These are phyloP conservation scores for Glaucidium brasilianum DNA, from an alignment of 2,113 vertebrate genomes.

Conservation along the genomic window DNA sequence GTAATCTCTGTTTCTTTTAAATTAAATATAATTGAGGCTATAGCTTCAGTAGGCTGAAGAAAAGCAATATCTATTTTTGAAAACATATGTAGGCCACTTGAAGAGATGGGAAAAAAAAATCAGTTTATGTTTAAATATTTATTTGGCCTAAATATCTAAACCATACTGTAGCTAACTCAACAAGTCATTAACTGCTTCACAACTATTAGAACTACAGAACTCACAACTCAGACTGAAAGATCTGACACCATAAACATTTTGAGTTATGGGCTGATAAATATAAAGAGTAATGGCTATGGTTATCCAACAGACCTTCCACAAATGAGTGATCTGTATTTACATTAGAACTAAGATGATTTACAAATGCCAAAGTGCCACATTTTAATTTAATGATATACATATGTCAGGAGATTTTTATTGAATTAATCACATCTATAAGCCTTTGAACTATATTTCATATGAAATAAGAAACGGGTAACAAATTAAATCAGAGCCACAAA, in stretches of 20 bases:
- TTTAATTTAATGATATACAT: constrained; percentile 26
- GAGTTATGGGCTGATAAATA: background rate
- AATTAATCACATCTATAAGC: background rate
- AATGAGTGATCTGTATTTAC: constrained; percentile 44
- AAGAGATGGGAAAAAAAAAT: background rate
- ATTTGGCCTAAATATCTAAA: background rate
- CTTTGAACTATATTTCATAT: background rate
- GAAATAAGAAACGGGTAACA: constrained; percentile 1
- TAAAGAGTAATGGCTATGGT: background rate
- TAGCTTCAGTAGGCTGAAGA: background rate
- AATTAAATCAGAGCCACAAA: background rate
- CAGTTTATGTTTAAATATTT: background rate
- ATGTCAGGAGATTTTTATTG: background rate
- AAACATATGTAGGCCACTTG: background rate
- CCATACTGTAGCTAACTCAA: background rate
- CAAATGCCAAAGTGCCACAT: background rate
- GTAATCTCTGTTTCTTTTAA: background rate
- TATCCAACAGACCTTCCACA: background rate
- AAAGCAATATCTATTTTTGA: background rate
- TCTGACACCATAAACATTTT: background rate
- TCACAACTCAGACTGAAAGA: background rate
- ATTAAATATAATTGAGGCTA: background rate
- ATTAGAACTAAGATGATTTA: constrained; percentile 48
- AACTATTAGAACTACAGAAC: background rate
- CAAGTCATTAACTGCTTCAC: background rate